Evolutionary conservation across 2,113 vertebrate genomes (phyloP), one percentile per base, ranked within the genome.

Genomic region (Cygnus atratus): DNA sequence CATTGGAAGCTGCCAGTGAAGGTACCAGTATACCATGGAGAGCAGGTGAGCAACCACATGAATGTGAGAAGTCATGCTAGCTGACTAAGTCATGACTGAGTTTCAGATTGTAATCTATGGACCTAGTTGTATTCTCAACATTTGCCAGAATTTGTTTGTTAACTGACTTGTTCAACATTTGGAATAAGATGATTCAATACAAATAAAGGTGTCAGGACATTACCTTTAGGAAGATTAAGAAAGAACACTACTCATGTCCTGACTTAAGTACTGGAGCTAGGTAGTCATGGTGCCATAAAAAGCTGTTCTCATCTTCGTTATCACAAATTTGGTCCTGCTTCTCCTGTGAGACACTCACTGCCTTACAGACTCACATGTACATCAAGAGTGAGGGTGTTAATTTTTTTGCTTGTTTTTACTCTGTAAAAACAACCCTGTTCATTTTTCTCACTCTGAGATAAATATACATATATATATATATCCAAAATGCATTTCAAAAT

Each of bases 1-100:
- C 14, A 7, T 9, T 81, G 11, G 3, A 0, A 11, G 35, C 72
- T 71, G 11, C 9, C 31, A 70, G 7, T 10, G 48, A 73, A 77
- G 20, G 22, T 26, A 73, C 5, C 17, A 25, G 12, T 24, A 19
- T 77, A 20, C 59, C 4, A 0, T 1, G 3, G 35, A 52, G 1
- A 3, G 29, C 16, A 1, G 2, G 2, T 16, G 43, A 62, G 2
- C 26, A 9, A 54, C 15, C 37, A 7, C 7, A 0, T 43, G 37
- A 58, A 5, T 31, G 20, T n/a, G 19, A 48, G 10, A 10, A 6
- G 35, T 21, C 41, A 2, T 24, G 24, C 3, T 8, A 58, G 13
- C 6, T 14, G 29, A 55, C 7, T 43, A 35, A 7, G 28, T 11
- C 41, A 8, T 20, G 2, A 62, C 6, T 39, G 4, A 59, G 11